phyloP scores from a whole-genome alignment of 2,113 vertebrate species.

The Sebastes schlegelii region DNA sequence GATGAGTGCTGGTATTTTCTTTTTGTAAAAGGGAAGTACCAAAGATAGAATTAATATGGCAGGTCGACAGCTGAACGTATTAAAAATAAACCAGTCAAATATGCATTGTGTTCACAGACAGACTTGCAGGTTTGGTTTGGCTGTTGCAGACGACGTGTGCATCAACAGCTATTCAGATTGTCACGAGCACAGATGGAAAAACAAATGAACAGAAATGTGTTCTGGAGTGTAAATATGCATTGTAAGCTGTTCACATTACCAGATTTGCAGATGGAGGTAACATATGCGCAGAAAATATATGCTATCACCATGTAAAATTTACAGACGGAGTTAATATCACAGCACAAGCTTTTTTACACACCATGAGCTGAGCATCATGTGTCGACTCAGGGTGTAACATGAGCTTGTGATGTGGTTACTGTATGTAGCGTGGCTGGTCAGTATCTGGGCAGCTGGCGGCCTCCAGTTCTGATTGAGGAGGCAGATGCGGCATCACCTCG shows the following conservation, averaged over 20 bases:
- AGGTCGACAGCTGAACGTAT: background rate
- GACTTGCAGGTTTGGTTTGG: constrained; percentile 6
- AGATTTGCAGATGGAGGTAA: constrained; percentile 66
- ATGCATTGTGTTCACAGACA: constrained; percentile 5
- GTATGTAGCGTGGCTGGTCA: background rate
- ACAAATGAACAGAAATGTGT: constrained; percentile 63
- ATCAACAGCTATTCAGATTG: constrained; percentile 36
- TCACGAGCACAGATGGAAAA: constrained; percentile 63
- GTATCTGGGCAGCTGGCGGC: constrained; percentile 15
- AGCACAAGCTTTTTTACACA: constrained; percentile 11
- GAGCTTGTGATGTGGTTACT: constrained; percentile 11
- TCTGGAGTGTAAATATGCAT: constrained; percentile 62
- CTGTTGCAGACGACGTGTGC: constrained; percentile 16
- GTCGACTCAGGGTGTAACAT: background rate
- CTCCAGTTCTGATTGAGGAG: constrained; percentile 12
- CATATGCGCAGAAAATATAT: constrained; percentile 60
- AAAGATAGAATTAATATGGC: background rate
- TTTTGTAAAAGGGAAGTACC: background rate
- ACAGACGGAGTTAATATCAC: constrained; percentile 48
- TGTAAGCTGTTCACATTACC: constrained; percentile 56
- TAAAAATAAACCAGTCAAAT: constrained; percentile 10
- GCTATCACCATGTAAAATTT: constrained; percentile 25
- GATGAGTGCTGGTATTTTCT: background rate
- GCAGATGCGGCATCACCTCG: constrained; percentile 33
- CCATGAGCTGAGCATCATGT: background rate